Base-by-base conservation (phyloP, 2,888 invertebrate genomes). In the Odontomyia ornata region DNA sequence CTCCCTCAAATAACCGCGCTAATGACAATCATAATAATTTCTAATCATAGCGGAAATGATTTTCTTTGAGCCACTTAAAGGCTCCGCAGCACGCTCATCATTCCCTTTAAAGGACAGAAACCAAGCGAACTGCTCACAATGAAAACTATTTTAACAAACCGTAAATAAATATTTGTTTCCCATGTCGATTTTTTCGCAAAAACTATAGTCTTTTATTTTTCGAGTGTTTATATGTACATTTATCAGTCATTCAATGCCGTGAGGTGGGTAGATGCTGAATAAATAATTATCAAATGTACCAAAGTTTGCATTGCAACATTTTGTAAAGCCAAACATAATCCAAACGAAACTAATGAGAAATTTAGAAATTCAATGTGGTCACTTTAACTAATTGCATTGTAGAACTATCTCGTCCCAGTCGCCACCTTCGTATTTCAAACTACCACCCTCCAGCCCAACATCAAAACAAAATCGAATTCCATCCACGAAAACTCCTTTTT, bases 371-470 rank as follows among this genome's bases (percentile, higher is more conserved):
- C 60, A 57, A 30, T 23, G 60, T 60, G 73, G 73, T 73, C 60
- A 73, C 73, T 73, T 57, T 73, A 73, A 73, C 73, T 73, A 73
- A 73, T 73, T 73, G 73, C 73, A 73, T 36, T 57, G 15, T 36
- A 30, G 15, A 57, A 52, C 27, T 25, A 9, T n/a, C 27, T 57
- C 72, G 7, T 25, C 72, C 36, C 21, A 2, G 36, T 5, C 7
- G 25, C 21, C 25, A 36, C 9, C 36, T 9, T 15, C 60, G 9
- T 11, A 60, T 23, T 36, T 9, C 4, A 13, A 25, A 21, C 23
- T 60, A 5, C 60, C 1, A 4, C 60, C 60, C 60, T 3, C 4
- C 23, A 73, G 25, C 30, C 43, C 23, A 30, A 36, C 43, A 28
- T 27, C 27, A 23, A 69, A 56, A 52, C 71, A 27, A 72, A 30